phyloP scores from a whole-genome alignment of 1,140 invertebrate species.

The Parapsyche elsis region DNA sequence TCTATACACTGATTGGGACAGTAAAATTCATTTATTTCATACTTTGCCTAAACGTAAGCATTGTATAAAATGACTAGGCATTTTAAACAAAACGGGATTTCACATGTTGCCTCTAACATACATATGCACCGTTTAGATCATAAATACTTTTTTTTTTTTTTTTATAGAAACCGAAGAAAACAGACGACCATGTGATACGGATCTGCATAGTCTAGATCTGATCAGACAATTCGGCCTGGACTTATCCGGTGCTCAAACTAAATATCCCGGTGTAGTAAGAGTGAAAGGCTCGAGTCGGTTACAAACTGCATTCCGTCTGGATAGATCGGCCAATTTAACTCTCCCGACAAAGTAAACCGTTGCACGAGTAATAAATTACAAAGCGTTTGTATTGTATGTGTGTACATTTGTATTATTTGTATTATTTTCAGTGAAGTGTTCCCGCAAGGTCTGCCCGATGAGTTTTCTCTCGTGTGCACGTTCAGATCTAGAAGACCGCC shows the following conservation, averaged over 20 bases:
- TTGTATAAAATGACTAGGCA: too few relatives aligned
- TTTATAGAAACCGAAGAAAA: constrained; percentile 53
- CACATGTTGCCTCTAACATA: too few relatives aligned
- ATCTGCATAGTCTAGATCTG: constrained; percentile 82
- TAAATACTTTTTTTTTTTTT: too few relatives aligned
- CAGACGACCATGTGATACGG: constrained; percentile 77
- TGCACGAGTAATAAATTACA: too few relatives aligned
- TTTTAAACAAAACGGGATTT: too few relatives aligned
- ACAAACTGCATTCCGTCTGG: constrained; percentile 82
- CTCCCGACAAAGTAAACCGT: constrained; percentile 75
- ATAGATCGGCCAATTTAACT: constrained; percentile 76
- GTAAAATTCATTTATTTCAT: too few relatives aligned
- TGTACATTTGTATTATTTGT: too few relatives aligned
- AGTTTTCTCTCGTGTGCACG: constrained; percentile 71
- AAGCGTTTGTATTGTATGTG: too few relatives aligned
- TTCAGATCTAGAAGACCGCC: constrained; percentile 67
- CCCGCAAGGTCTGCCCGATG: constrained; percentile 61
- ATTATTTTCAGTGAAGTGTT: constrained; percentile 61
- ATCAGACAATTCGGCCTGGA: constrained; percentile 81
- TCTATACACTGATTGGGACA: too few relatives aligned
- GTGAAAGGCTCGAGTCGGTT: constrained; percentile 79
- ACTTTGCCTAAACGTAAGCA: too few relatives aligned
- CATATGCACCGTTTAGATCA: too few relatives aligned
- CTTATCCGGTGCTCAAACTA: constrained; percentile 65
- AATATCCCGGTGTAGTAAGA: constrained; percentile 73